Evolutionary conservation across 1,140 invertebrate genomes (phyloP), one percentile per base, ranked within the genome.

Genomic region (Thaumetopoea pityocampa): DNA sequence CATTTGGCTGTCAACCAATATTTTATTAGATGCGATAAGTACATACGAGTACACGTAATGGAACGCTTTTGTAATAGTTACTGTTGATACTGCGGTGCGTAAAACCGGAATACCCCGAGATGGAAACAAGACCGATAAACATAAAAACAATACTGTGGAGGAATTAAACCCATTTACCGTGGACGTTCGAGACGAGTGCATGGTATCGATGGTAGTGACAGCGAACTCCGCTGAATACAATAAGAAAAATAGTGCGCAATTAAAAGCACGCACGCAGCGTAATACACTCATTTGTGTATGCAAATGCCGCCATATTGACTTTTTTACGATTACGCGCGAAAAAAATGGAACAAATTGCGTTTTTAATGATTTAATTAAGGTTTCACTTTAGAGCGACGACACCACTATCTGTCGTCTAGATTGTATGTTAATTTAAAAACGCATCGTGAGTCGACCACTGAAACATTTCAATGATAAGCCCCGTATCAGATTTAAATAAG

Each of bases 281-380:
- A 18, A 46, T 37, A 43, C 49, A 55, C 47, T 53, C 38, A 55
- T 41, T 55, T 44, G 33, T 51, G 57, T 55, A 65, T 62, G 58
- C 51, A 60, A 66, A 61, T 62, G 35, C 45, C 41, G 35, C 55
- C 51, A 52, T 59, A 54, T 60, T 55, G 54, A 52, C 41, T 55
- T 51, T 47, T 60, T 58, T 37, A 43, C 34, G 26, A 38, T 46
- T 45, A 38, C 42, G 46, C 43, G 23, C 41, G 26, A 20, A 53
- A n/a, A n/a, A 61, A 47, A 45, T 28, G 45, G 49, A 56, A 63
- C 57, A 63, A 61, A 59, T 61, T 59, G 49, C 49, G 44, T 62
- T 62, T 60, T 63, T 54, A 67, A 69, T 52, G 61, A 69, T 67
- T 73, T 69, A 67, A 69, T 69, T 69, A 67, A 43, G 49, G 19